These are phyloP conservation scores for Acinonyx jubatus DNA, from an alignment of 2,113 vertebrate species.

Conservation along the genomic window DNA sequence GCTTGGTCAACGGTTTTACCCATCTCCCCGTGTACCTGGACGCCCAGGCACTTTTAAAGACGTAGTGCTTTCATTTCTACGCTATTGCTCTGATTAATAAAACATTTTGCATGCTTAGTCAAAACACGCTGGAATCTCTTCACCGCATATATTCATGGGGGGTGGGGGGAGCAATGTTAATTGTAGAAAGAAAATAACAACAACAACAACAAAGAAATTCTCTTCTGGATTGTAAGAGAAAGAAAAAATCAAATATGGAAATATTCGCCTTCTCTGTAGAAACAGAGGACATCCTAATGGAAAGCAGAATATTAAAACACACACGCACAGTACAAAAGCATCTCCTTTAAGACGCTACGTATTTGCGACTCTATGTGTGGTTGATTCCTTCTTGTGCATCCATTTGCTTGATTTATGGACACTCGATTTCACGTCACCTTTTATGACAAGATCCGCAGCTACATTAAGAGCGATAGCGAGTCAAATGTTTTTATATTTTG, in stretches of 20 bases:
- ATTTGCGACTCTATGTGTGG: not conserved
- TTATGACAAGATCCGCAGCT: slow-evolving; percentile 70
- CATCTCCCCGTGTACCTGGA: slow-evolving; percentile 83
- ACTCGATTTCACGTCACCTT: slow-evolving; percentile 72
- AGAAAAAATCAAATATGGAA: slow-evolving; percentile 33
- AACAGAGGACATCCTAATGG: slow-evolving; percentile 21
- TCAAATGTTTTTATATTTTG: slow-evolving; percentile 76
- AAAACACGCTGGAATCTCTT: slow-evolving; percentile 27
- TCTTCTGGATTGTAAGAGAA: slow-evolving; percentile 20
- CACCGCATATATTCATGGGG: not conserved
- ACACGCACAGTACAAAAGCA: not conserved
- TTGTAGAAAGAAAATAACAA: slow-evolving; percentile 40
- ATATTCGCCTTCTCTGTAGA: not conserved
- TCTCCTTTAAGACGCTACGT: slow-evolving; percentile 18
- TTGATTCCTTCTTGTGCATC: slow-evolving; percentile 55
- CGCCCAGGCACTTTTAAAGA: slow-evolving; percentile 72
- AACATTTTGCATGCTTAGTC: slow-evolving; percentile 40
- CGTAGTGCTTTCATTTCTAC: not conserved
- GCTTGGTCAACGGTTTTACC: slow-evolving; percentile 88
- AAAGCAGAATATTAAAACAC: slow-evolving; percentile 19
- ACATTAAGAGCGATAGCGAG: slow-evolving; percentile 68
- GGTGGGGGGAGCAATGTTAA: rapidly evolving
- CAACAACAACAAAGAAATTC: slow-evolving; percentile 6
- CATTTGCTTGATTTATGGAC: slow-evolving; percentile 77
- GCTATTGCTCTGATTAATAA: slow-evolving; percentile 53